Conservation (phyloP, 1,140 invertebrate genomes). For the Aphis craccivora region DNA sequence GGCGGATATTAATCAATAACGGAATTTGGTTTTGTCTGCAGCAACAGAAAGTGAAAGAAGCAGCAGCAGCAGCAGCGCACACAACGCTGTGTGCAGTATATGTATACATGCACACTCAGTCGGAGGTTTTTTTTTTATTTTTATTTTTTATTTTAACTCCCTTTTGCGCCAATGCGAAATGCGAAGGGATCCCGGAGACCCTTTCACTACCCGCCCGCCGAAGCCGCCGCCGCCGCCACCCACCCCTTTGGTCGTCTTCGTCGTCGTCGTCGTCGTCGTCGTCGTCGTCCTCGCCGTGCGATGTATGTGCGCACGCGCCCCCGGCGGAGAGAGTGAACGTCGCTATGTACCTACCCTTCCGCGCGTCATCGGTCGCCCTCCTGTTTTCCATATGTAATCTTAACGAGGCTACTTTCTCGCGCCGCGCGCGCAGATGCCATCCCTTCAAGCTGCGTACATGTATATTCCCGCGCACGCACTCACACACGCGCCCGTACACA, state of each 20-base stretch:
- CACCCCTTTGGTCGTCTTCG: neutral
- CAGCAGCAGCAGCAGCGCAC: constrained; percentile 4
- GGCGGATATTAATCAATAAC: constrained; percentile 57
- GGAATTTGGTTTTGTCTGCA: constrained; percentile 58
- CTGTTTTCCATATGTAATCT: constrained; percentile 57
- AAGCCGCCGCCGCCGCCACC: neutral
- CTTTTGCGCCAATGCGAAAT: constrained; percentile 58
- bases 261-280: neutral
- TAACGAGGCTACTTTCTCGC: constrained; percentile 57
- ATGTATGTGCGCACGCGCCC: neutral
- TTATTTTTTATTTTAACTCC: constrained; percentile 56
- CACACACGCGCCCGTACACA: neutral
- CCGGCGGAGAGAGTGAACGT: neutral
- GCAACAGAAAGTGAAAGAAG: constrained; percentile 56
- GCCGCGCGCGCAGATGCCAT: constrained; percentile 49
- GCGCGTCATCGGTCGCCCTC: neutral
- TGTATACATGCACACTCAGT: neutral
- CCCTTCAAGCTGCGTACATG: neutral
- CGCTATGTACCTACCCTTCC: neutral
- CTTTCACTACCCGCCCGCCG: constrained; percentile 24
- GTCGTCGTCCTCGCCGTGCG: too few species aligned
- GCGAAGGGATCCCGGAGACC: constrained; percentile 51
- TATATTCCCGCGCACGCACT: neutral
- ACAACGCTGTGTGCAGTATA: neutral
- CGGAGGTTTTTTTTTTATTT: constrained; percentile 39